Percentiles rank a stretch among this genome's conserved stretches.
Evolutionary conservation across 2,797 vertebrate genomes (phyloP).

Genomic region (Gymnothorax javanicus): DNA sequence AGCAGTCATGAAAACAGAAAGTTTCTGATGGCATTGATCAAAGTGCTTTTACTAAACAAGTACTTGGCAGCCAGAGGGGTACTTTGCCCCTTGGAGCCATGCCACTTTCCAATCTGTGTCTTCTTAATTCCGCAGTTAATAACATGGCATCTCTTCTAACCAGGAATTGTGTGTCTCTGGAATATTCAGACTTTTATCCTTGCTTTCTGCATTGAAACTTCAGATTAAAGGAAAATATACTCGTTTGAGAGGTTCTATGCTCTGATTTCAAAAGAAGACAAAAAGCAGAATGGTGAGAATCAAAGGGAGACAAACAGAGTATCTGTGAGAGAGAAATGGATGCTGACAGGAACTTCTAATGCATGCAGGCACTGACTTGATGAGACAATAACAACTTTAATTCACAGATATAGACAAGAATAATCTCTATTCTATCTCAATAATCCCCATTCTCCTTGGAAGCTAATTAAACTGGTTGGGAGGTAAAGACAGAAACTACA

Average conservation of each 20-base stretch:
- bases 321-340: background rate
- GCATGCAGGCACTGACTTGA: background rate
- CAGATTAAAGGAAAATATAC: constrained; percentile 3
- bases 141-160: constrained; percentile 46
- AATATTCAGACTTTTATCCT: constrained; percentile 35
- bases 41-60: constrained; percentile 56
- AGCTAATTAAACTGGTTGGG: background rate
- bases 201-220: background rate
- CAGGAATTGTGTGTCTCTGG: constrained; percentile 41
- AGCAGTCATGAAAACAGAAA: constrained; percentile 8
- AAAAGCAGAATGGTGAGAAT: background rate
- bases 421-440: background rate
- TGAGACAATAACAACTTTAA: constrained; percentile 2
- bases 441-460: background rate
- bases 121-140: constrained; percentile 53
- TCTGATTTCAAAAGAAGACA: background rate
- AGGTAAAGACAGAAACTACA: background rate
- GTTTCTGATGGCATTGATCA: constrained; percentile 42
- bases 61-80: constrained; percentile 61
- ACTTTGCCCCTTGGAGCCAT: constrained; percentile 63
- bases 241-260: background rate
- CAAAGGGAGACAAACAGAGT: background rate
- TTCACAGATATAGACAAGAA: background rate
- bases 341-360: background rate
- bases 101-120: constrained; percentile 68